phyloP scores from a whole-genome alignment of 1,140 invertebrate genomes.

The Tribolium castaneum region DNA sequence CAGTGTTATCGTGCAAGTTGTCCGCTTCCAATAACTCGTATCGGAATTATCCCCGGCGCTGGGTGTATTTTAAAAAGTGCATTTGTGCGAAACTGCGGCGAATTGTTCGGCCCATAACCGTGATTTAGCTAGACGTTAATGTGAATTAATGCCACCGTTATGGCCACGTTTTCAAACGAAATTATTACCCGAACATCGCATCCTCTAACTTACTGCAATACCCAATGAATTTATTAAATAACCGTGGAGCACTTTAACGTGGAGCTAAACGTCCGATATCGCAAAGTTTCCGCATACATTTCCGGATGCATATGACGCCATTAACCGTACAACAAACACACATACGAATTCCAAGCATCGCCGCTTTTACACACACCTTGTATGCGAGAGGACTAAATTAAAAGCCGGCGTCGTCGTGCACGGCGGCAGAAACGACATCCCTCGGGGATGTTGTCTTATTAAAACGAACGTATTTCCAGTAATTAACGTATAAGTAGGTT shows the following conservation, averaged over 20 bases:
- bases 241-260: neutral
- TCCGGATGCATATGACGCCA: slow-evolving; percentile 36
- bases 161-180: slow-evolving; percentile 18
- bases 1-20: neutral
- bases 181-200: slow-evolving; percentile 19
- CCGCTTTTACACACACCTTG: neutral
- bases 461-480: slow-evolving; percentile 26
- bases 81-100: slow-evolving; percentile 14
- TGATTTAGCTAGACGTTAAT: slow-evolving; percentile 40
- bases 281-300: slow-evolving; percentile 26
- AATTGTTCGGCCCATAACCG: slow-evolving; percentile 5
- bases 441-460: slow-evolving; percentile 24
- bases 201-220: slow-evolving; percentile 20
- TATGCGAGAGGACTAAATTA: slow-evolving; percentile 30
- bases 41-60: neutral
- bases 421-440: slow-evolving; percentile 11
- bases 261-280: neutral
- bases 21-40: neutral
- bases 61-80: slow-evolving; percentile 14
- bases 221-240: slow-evolving; percentile 39
- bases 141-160: slow-evolving; percentile 38
- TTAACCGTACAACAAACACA: slow-evolving; percentile 31
- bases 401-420: neutral
- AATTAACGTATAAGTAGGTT: slow-evolving; percentile 31
- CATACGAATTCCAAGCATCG: neutral